A percentile compares a stretch with the other conserved stretches of the same genome.
Evolutionary conservation across 1,140 invertebrate genomes (phyloP).

Genomic region (Drosophila melanogaster): Release_6_plus_ISO1_MT NC_004354.4:17101001-17101500

Average conservation of each 20-base stretch:
- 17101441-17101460: neutral
- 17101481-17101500: constrained; percentile 28
- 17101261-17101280: neutral
- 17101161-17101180: constrained; percentile 35
- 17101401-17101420: neutral
- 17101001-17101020: neutral
- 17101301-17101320: constrained; percentile 10
- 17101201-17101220: constrained; percentile 81
- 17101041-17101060: neutral
- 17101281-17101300: constrained; percentile 1
- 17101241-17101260: neutral
- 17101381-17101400: too few relatives aligned
- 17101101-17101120: constrained; percentile 11
- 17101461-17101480: neutral
- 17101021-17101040: neutral
- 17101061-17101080: constrained; percentile 27
- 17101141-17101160: constrained; percentile 18
- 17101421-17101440: neutral
- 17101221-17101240: constrained; percentile 60
- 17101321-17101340: neutral
- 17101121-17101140: constrained; percentile 8
- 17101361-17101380: constrained; percentile 2
- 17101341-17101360: neutral
- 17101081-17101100: constrained; percentile 25
- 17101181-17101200: constrained; percentile 72